Evolutionary conservation across 1,140 invertebrate species (phyloP).

Genomic region (Parapsyche elsis): DNA sequence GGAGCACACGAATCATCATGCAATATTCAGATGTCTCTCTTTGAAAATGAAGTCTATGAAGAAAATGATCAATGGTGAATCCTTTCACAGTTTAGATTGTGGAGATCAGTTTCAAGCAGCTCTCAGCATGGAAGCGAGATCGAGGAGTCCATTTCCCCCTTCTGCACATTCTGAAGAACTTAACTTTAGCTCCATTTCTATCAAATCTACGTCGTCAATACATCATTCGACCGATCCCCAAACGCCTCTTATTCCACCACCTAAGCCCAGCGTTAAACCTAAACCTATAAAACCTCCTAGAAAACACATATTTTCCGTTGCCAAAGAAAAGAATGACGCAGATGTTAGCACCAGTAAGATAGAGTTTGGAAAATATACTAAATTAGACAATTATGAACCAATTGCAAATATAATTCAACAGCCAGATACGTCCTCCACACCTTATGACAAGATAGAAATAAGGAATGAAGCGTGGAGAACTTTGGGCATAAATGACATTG

Average conservation of each 20-base stretch:
- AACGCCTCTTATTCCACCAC: conserved; percentile 62
- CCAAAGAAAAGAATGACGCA: conserved; percentile 60
- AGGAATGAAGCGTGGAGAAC: conserved; percentile 82
- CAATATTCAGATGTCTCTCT: conserved; percentile 82
- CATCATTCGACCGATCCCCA: conserved; percentile 61
- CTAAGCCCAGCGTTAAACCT: conserved; percentile 67
- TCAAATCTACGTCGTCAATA: conserved; percentile 63
- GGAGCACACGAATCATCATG: conserved; percentile 81
- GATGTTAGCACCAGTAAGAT: conserved; percentile 61
- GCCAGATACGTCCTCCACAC: conserved; percentile 58
- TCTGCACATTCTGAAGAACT: conserved; percentile 68
- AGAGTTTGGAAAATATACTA: conserved; percentile 64
- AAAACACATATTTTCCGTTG: conserved; percentile 65
- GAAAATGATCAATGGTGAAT: conserved; percentile 77
- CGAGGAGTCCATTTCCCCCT: conserved; percentile 78
- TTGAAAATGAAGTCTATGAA: conserved; percentile 88
- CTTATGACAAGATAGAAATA: conserved; percentile 77
- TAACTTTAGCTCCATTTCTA: conserved; percentile 64
- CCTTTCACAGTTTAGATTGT: conserved; percentile 73
- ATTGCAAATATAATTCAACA: conserved; percentile 61
- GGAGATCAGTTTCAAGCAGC: conserved; percentile 80
- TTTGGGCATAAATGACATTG: conserved; percentile 76
- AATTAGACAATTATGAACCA: conserved; percentile 66
- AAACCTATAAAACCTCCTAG: conserved; percentile 76
- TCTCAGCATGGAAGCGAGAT: conserved; percentile 79